A percentile compares a stretch with the other conserved stretches of the same genome.
Conservation (phyloP, 2,888 invertebrate genomes). For the Sipunculus nudus region DNA sequence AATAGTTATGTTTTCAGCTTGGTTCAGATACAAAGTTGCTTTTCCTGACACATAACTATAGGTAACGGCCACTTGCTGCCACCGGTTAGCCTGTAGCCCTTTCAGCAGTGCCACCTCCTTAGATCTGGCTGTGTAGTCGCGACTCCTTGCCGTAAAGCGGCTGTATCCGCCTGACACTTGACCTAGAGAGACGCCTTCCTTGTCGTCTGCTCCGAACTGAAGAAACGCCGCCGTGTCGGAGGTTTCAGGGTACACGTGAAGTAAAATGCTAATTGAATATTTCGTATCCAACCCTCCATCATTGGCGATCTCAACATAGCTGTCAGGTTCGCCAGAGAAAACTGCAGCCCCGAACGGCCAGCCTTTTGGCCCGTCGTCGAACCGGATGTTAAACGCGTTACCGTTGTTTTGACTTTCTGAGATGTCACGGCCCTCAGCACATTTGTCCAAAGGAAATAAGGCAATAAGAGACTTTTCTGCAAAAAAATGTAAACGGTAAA, state of each 20-base stretch:
- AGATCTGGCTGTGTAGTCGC: no score
- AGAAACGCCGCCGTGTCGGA: not conserved
- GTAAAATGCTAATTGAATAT: slow-evolving; percentile 14
- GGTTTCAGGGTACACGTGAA: slow-evolving; percentile 8
- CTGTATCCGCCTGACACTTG: no score
- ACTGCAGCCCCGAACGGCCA: slow-evolving; percentile 11
- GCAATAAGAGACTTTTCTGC: not conserved
- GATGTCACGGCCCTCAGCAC: not conserved
- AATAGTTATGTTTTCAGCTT: not conserved
- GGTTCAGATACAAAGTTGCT: slow-evolving; percentile 5
- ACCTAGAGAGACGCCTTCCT: not conserved
- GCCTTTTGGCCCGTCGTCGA: not conserved
- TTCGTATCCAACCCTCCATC: slow-evolving; percentile 17
- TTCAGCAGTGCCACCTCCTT: not conserved
- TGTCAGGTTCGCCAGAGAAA: slow-evolving; percentile 1
- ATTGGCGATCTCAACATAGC: not conserved
- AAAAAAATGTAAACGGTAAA: no score
- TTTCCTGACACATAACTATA: slow-evolving; percentile 4
- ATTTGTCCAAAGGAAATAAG: not conserved
- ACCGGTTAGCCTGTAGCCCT: not conserved
- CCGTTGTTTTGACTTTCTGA: not conserved
- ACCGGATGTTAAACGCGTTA: not conserved
- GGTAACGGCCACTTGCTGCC: slow-evolving; percentile 13
- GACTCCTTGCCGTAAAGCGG: no score
- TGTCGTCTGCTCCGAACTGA: not conserved